Evolutionary conservation across 2,797 vertebrate species (phyloP), one percentile per base, ranked within the genome.

Genomic region (Balearica regulorum): DNA sequence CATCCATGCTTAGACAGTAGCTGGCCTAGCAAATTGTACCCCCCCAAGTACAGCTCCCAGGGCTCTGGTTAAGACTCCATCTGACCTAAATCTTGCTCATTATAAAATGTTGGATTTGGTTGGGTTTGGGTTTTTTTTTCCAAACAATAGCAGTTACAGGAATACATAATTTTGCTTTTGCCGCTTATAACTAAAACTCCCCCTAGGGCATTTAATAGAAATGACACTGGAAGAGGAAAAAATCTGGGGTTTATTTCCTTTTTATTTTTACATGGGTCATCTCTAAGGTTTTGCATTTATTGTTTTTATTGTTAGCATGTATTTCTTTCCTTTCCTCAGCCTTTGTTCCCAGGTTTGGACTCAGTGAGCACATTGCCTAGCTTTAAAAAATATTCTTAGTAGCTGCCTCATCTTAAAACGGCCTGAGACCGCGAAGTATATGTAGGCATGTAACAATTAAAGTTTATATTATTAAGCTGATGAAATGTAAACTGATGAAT

Each of bases 111-210:
- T 84, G 43, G 6, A 19, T 55, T 55, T 31, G 54, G 18, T 11
- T 31, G 31, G 25, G 24, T 51, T 51, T 24, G 49, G 46, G 48
- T 10, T 41, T 28, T 51, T 58, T 61, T 72, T 87, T 57, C 8
- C 39, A 89, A 66, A 72, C 44, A 81, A 62, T 7, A 54, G 33
- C 79, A 28, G 61, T 76, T 93, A 83, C 37, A 51, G 49, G 61
- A 96, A 80, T 35, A 92, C 26, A 8, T 68, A 73, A 94, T 93
- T 94, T 83, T 91, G 57, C 25, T 87, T 93, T 82, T 77, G 35
- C 53, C 13, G 7, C 77, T 89, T 84, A 28, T 70, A 78, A 79
- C 44, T 68, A 65, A 79, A 46, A 41, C 19, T 25, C 21, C 46
- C 53, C 15, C 15, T 1, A 14, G 35, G 82, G 84, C 22, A 82